Percentiles rank a stretch among this genome's conserved stretches.
Evolutionary conservation across 1,140 invertebrate genomes (phyloP).

Genomic region (Sesamia nonagrioides): DNA sequence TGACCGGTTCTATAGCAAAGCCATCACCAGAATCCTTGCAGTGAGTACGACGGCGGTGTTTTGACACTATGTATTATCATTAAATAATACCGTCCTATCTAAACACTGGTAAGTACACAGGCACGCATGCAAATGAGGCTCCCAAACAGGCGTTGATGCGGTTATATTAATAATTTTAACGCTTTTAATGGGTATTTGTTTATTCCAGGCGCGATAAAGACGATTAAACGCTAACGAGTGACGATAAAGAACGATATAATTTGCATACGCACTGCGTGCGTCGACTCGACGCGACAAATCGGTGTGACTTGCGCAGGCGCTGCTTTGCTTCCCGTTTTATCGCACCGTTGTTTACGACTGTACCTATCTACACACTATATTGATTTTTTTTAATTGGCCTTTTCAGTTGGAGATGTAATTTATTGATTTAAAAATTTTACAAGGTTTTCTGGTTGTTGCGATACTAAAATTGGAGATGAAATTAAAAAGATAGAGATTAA

Average conservation of each 20-base stretch:
- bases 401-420: constrained; percentile 11
- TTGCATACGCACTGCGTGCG: constrained; percentile 54
- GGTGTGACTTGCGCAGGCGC: neutral
- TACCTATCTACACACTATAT: constrained; percentile 29
- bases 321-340: neutral
- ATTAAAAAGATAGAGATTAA: constrained; percentile 17
- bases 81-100: constrained; percentile 69
- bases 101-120: constrained; percentile 53
- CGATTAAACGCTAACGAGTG: constrained; percentile 76
- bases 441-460: constrained; percentile 11
- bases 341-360: constrained; percentile 26
- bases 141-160: constrained; percentile 49
- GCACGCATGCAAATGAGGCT: constrained; percentile 40
- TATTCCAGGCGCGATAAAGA: constrained; percentile 74
- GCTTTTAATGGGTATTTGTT: constrained; percentile 81
- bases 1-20: constrained; percentile 52
- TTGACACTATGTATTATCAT: constrained; percentile 63
- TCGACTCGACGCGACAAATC: neutral
- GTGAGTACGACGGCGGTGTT: constrained; percentile 50
- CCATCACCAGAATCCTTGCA: constrained; percentile 48
- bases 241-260: constrained; percentile 66
- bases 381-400: constrained; percentile 39
- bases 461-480: constrained; percentile 9
- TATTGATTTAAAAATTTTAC: constrained; percentile 34
- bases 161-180: constrained; percentile 83